Percentiles rank a stretch among this genome's conserved stretches.
Evolutionary conservation across 2,797 vertebrate genomes (phyloP).

Genomic region (Spinus olivaceus): DNA sequence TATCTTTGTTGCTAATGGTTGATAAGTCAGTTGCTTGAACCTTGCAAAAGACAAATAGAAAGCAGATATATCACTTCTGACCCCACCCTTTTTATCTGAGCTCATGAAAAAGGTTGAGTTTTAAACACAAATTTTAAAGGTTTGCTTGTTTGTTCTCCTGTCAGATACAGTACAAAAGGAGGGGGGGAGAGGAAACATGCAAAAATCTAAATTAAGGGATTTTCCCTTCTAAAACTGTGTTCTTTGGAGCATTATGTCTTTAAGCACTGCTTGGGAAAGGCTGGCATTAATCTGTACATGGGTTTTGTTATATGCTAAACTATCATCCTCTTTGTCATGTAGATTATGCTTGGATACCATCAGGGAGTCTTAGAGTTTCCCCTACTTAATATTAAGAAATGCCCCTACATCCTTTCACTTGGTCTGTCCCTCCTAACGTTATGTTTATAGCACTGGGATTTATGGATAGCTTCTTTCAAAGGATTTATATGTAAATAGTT

Average conservation of each 20-base stretch:
- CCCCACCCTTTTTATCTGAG: neutral
- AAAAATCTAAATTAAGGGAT: neutral
- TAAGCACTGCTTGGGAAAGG: neutral
- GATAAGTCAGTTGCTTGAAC: neutral
- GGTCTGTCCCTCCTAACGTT: neutral
- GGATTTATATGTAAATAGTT: neutral
- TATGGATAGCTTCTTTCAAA: neutral
- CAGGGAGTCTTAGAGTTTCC: neutral
- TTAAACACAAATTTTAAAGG: neutral
- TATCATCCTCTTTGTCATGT: neutral
- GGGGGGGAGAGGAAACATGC: neutral
- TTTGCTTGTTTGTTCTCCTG: neutral
- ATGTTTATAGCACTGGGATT: neutral
- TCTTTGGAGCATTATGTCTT: neutral
- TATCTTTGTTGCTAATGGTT: constrained; percentile 7
- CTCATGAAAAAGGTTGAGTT: neutral
- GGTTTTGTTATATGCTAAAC: neutral
- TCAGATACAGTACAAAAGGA: neutral
- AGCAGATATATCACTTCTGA: neutral
- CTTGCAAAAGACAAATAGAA: neutral
- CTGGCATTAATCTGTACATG: neutral
- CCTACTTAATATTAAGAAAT: neutral
- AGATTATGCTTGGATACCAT: neutral
- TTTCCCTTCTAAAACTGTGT: neutral
- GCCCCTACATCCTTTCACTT: neutral